These are phyloP conservation scores for Cosmia pyralina DNA, from an alignment of 2,888 invertebrate species.

Conservation along the genomic window DNA sequence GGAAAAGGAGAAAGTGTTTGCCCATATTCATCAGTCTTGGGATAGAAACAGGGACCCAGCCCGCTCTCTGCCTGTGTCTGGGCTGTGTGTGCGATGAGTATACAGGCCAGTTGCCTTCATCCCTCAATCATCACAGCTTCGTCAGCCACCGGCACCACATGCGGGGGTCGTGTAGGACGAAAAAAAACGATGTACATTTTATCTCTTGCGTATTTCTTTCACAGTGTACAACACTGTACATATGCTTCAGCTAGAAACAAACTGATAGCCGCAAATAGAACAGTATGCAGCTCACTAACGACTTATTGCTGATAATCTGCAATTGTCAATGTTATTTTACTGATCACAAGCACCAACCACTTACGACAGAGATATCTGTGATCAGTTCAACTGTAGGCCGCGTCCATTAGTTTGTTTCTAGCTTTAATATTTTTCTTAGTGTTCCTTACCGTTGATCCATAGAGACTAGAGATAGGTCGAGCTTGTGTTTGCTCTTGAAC, in stretches of 20 bases:
- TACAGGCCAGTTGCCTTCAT: no score
- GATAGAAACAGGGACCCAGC: neutral
- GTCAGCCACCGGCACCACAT: neutral
- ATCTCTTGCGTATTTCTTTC: neutral
- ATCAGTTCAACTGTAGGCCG: neutral
- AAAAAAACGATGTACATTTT: neutral
- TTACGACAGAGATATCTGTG: no score
- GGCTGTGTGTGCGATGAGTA: no score
- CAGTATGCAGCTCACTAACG: no score
- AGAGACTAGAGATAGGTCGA: constrained; percentile 98
- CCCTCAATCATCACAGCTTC: neutral
- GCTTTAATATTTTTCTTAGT: neutral
- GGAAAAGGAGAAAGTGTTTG: neutral
- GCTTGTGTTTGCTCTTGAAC: constrained; percentile 99
- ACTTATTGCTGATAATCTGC: no score
- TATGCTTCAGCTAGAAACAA: neutral
- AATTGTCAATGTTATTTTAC: no score
- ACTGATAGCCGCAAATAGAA: no score
- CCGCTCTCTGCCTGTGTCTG: neutral
- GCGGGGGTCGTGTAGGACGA: neutral
- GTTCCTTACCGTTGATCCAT: constrained; percentile 96
- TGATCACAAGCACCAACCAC: no score
- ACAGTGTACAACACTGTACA: no score
- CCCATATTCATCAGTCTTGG: neutral
- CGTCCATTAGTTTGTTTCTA: neutral